Percentiles rank a stretch among this genome's conserved stretches.
These are phyloP conservation scores for Tribolium freemani DNA, from an alignment of 2,888 invertebrate genomes.

Conservation along the genomic window DNA sequence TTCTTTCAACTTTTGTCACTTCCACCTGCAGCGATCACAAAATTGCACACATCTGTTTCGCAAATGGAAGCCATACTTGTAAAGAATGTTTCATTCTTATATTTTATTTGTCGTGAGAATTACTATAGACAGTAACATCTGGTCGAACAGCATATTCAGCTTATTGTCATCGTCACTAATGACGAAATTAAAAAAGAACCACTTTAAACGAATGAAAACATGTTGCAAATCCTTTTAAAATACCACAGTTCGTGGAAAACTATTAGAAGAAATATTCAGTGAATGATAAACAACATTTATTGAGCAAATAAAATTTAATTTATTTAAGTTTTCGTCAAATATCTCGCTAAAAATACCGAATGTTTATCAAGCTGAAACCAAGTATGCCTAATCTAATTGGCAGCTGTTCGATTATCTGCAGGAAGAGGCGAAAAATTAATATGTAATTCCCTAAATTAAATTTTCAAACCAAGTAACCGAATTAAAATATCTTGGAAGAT, in stretches of 20 bases:
- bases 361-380: neutral
- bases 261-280: neutral
- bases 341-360: neutral
- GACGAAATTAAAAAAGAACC: neutral
- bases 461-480: neutral
- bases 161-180: neutral
- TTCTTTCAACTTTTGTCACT: neutral
- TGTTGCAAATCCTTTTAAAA: neutral
- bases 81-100: neutral
- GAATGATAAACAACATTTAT: constrained; percentile 4
- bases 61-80: neutral
- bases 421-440: neutral
- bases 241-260: neutral
- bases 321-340: neutral
- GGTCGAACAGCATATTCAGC: neutral
- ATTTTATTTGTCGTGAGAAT: neutral
- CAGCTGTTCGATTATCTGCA: neutral
- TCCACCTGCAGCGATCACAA: neutral
- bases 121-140: neutral
- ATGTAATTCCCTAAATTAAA: too few species aligned
- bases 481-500: neutral
- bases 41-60: neutral
- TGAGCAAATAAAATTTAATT: neutral
- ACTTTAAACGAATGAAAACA: neutral
- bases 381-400: neutral